Base-by-base conservation (phyloP, 2,888 invertebrate genomes). In the Diploptera punctata region DNA sequence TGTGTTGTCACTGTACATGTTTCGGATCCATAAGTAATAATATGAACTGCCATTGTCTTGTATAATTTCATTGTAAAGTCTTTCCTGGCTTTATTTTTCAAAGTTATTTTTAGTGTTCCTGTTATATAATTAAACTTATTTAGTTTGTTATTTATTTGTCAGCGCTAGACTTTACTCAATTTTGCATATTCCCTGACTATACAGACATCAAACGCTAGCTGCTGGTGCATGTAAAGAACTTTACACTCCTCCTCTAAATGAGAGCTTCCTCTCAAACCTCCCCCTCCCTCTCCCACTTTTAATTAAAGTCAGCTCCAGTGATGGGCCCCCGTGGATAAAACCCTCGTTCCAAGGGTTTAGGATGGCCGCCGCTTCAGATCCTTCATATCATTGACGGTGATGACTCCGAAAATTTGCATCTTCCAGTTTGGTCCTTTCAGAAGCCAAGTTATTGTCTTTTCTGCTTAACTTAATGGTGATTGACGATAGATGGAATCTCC, bases 401-500 rank as follows among this genome's bases (percentile, higher is more conserved):
- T 31, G 47, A 21, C 47, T 26, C 44, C 43, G 43, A 47, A 65
- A 65, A 65, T 65, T 65, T 65, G 65, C 47, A 65, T 65, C 43
- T 65, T 47, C 33, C 16, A 33, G 10, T 33, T n/a, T n/a, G n/a
- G n/a, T n/a, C n/a, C n/a, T n/a, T n/a, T n/a, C n/a, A n/a, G n/a
- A n/a, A n/a, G n/a, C 13, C 38, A 38, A 38, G 38, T 49, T 49
- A 49, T n/a, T 1, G 19, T 49, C 49, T 10, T 24, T 47, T 19
- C 24, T 0, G 19, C 43, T 62, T 21, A 43, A 43, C 18, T 18
- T 62, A 43, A 62, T 43, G 31, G 38, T 62, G 43, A 24, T 62
- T 33, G 19, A 62, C 18, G 62, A 33, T 21, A 62, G 43, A 62
- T 62, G n/a, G 21, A 19, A 62, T 24, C 62, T 24, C 10, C 16